Evolutionary conservation across 1,140 invertebrate genomes (phyloP).

Genomic region (Dryas iulia): DNA sequence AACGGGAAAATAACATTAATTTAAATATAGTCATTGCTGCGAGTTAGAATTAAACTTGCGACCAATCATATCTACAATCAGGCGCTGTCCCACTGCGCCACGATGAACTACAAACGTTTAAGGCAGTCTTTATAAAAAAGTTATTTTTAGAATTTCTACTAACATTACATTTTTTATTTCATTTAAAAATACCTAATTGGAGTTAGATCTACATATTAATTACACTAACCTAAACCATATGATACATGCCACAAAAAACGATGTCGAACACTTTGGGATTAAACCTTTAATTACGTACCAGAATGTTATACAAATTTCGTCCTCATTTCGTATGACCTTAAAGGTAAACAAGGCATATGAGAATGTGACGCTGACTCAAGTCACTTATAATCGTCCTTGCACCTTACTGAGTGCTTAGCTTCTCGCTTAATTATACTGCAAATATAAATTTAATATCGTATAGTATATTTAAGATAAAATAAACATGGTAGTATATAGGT

Average conservation of each 20-base stretch:
- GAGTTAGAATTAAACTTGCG: too few relatives aligned
- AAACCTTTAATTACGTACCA: not conserved
- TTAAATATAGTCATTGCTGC: too few relatives aligned
- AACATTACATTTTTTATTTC: not conserved
- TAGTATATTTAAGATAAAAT: not conserved
- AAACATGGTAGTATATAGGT: not conserved
- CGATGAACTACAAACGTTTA: too few relatives aligned
- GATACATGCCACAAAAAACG: not conserved
- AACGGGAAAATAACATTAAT: too few relatives aligned
- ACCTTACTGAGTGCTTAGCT: not conserved
- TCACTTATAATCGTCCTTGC: constrained; percentile 18
- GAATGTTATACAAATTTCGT: constrained; percentile 21
- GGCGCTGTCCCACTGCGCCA: too few relatives aligned
- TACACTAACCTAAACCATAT: not conserved
- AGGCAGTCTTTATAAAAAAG: too few relatives aligned
- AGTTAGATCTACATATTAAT: not conserved
- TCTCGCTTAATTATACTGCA: not conserved
- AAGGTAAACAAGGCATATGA: constrained; percentile 32
- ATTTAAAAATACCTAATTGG: not conserved
- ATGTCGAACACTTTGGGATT: not conserved
- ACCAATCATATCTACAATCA: too few relatives aligned
- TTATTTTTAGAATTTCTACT: too few relatives aligned
- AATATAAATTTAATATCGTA: not conserved
- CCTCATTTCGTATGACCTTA: constrained; percentile 31
- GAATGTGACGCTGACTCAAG: constrained; percentile 28